Base-by-base conservation (phyloP, 2,888 invertebrate genomes). In the Mimas tiliae region DNA sequence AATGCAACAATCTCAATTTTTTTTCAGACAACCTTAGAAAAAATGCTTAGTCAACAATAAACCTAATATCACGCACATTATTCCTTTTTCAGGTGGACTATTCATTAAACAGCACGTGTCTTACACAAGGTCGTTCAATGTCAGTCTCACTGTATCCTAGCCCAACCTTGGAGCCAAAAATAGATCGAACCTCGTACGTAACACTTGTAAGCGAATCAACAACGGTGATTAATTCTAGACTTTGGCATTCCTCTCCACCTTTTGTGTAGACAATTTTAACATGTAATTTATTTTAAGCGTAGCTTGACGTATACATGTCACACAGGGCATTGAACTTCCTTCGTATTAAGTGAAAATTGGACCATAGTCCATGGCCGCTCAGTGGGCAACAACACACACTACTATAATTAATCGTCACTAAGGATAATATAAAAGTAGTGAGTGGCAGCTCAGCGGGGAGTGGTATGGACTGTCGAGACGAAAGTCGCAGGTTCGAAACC, bases 151-250 rank as follows among this genome's bases (percentile, higher is more conserved):
- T 50, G 62, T 51, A 47, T 67, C 62, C 53, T 68, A 66, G 42
- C 64, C 67, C 63, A 58, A 63, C 70, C 66, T 70, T 68, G 50
- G 21, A 8, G 67, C 63, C 62, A 45, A 8, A 68, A 70, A 73
- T 68, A 68, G 67, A 65, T 50, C 34, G 66, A 65, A 42, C 62
- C 62, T 62, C 62, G 38, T 16, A 62, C 58, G 19, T 62, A 42
- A 38, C 48, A 62, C 42, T 58, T 19, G 19, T 42, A 19, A 38
- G 19, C 42, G 58, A 58, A 58, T 58, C 58, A 58, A 42, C 42
- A 21, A 12, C 16, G 6, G 19, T 38, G 19, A 58, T 58, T 58
- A 42, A 58, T 58, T 58, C 19, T 16, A 42, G 58, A 42, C 38
- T 16, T 16, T 16, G 19, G 19, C 58, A 58, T 58, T 52, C 58